Evolutionary conservation across 2,113 vertebrate genomes (phyloP).

Genomic region (Gymnorhina tibicen): DNA sequence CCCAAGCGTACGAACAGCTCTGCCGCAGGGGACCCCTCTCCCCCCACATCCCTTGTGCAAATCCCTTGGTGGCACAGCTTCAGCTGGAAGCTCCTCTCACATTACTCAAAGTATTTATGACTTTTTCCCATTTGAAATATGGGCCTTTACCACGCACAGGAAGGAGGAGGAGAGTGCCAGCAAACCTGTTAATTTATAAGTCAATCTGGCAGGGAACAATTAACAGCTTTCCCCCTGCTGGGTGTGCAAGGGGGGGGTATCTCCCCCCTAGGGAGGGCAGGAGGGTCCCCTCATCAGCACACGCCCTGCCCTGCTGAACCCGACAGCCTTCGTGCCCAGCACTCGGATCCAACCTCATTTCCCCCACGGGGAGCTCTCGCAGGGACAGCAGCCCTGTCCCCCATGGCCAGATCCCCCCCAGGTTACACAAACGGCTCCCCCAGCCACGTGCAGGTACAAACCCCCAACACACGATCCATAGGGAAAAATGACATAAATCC

Average conservation of each 20-base stretch:
- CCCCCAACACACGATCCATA: accelerated
- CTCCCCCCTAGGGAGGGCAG: not conserved
- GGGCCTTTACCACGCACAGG: slow-evolving; percentile 28
- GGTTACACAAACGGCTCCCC: not conserved
- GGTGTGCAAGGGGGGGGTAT: not conserved
- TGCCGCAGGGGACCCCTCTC: not conserved
- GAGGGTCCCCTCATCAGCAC: not conserved
- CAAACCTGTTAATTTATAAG: slow-evolving; percentile 53
- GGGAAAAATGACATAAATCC: accelerated
- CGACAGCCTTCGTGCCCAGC: accelerated
- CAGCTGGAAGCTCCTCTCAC: slow-evolving; percentile 22
- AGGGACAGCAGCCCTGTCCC: not conserved
- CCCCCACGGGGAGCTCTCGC: not conserved
- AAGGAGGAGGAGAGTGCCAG: slow-evolving; percentile 56
- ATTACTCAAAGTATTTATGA: slow-evolving; percentile 44
- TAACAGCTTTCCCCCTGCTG: slow-evolving; percentile 12
- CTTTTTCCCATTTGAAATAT: slow-evolving; percentile 26
- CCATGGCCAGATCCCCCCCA: accelerated
- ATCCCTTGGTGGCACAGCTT: not conserved
- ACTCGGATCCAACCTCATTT: accelerated
- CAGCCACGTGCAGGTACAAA: accelerated
- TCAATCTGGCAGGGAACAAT: slow-evolving; percentile 61
- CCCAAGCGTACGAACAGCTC: accelerated
- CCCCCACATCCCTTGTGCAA: not conserved
- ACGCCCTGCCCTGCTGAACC: not conserved